Evolutionary conservation across 2,888 invertebrate genomes (phyloP).

Genomic region (Limnephilus rhombicus): DNA sequence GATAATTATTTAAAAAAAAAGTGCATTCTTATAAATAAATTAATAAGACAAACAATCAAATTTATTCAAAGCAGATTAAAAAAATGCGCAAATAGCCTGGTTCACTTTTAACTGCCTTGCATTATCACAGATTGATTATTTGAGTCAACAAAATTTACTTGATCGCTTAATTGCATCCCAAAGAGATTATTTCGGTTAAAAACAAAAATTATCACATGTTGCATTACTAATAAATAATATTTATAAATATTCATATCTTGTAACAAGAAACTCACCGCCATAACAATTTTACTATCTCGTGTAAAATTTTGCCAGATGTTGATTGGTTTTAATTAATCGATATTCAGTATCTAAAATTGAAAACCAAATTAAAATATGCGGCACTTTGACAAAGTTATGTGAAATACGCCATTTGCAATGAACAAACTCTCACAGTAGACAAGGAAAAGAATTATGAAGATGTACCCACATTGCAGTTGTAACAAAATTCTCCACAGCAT

Average conservation of each 20-base stretch:
- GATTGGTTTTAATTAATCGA: neutral
- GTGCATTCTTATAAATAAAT: neutral
- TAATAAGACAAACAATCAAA: neutral
- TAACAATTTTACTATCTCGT: conserved; percentile 8
- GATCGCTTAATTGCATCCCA: neutral
- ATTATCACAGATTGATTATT: neutral
- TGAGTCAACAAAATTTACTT: neutral
- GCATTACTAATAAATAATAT: neutral
- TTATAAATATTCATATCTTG: neutral
- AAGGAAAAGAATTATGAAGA: neutral
- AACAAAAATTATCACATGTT: neutral
- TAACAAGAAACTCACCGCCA: conserved; percentile 38
- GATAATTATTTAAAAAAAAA: neutral
- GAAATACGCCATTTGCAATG: neutral
- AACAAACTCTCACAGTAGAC: neutral
- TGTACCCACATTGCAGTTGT: conserved; percentile 27
- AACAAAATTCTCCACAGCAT: neutral
- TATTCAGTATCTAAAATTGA: neutral
- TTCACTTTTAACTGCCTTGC: neutral
- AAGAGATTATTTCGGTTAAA: neutral
- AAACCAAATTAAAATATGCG: neutral
- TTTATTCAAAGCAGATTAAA: neutral
- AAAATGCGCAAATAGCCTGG: neutral
- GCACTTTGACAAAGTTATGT: neutral
- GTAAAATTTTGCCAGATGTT: neutral